Percentiles rank a stretch among this genome's conserved stretches.
phyloP scores from a whole-genome alignment of 2,113 vertebrate species.

The Tupaia chinensis region DNA sequence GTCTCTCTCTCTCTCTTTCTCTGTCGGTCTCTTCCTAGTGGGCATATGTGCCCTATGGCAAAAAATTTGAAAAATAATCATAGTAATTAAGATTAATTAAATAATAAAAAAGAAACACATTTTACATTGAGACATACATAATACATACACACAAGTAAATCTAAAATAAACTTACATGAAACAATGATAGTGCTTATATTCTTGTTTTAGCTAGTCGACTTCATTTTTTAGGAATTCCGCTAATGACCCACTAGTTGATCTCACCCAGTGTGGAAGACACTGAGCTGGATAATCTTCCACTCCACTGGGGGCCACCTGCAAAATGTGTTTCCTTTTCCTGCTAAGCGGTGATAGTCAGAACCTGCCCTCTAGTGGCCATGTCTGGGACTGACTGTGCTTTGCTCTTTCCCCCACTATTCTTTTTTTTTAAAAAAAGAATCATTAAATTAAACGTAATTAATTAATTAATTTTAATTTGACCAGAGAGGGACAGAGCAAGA shows the following conservation, averaged over 20 bases:
- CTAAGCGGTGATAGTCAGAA: background rate
- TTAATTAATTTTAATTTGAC: too few species aligned
- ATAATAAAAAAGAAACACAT: background rate
- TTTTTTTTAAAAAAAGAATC: too few species aligned
- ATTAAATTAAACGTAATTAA: too few species aligned
- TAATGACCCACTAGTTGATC: background rate
- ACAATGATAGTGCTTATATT: background rate
- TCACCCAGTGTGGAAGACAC: background rate
- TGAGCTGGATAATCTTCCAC: background rate
- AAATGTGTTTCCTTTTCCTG: background rate
- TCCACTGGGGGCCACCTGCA: background rate
- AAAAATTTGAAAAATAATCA: too few species aligned
- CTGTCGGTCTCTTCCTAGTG: too few species aligned
- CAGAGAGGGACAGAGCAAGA: too few species aligned
- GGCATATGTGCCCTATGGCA: too few species aligned
- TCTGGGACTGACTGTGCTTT: background rate
- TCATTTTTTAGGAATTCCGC: background rate
- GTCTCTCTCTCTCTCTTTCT: too few species aligned
- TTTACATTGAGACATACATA: background rate
- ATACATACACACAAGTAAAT: background rate
- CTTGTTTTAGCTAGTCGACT: background rate
- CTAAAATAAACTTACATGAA: background rate
- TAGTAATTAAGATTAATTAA: too few species aligned
- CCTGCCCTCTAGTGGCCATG: slow-evolving; percentile 63
- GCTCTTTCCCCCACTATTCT: background rate